Evolutionary conservation across 2,797 vertebrate genomes (phyloP).

Genomic region (Babyrousa celebensis): DNA sequence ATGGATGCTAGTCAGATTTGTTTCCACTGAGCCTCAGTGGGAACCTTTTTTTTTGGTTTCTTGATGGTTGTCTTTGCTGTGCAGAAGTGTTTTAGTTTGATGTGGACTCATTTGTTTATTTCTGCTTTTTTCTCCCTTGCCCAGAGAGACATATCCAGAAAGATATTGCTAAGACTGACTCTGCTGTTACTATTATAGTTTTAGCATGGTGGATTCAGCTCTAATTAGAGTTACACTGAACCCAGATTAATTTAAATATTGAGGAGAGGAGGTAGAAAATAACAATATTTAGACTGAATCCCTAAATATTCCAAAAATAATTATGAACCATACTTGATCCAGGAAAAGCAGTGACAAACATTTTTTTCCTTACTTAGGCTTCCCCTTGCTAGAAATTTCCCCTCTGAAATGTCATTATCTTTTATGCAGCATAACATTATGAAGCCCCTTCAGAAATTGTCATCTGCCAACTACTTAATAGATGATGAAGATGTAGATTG

Average conservation of each 20-base stretch:
- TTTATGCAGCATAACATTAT: neutral
- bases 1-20: no score
- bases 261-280: neutral
- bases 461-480: neutral
- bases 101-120: no score
- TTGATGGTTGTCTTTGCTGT: no score
- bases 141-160: no score
- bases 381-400: neutral
- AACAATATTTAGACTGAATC: neutral
- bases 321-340: neutral
- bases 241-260: neutral
- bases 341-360: neutral
- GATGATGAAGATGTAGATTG: neutral
- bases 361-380: neutral
- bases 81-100: no score
- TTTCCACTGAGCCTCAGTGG: no score
- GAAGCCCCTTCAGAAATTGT: neutral
- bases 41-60: no score
- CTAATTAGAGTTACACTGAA: neutral
- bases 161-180: neutral
- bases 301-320: neutral
- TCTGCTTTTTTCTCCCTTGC: no score
- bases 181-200: neutral
- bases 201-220: neutral
- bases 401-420: neutral